A percentile compares a stretch with the other conserved stretches of the same genome.
phyloP scores from a whole-genome alignment of 1,140 invertebrate species.

The Riptortus pedestris region DNA sequence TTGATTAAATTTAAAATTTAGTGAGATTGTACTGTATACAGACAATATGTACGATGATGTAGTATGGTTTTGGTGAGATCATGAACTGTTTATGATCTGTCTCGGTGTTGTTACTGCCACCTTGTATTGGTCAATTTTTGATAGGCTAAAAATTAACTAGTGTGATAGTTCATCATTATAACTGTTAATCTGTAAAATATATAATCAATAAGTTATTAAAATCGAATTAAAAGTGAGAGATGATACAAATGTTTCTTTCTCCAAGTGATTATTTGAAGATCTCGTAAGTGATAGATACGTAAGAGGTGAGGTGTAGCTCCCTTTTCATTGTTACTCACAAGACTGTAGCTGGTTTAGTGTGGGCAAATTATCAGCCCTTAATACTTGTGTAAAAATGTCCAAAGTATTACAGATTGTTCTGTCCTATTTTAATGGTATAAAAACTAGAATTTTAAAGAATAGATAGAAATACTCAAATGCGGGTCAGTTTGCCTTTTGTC shows the following conservation, averaged over 20 bases:
- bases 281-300: background rate
- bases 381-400: background rate
- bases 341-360: background rate
- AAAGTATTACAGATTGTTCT: background rate
- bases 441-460: background rate
- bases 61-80: too few species aligned
- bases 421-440: constrained; percentile 11
- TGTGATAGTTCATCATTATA: background rate
- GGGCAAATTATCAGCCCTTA: background rate
- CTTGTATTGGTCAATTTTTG: too few species aligned
- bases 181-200: background rate
- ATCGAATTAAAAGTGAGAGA: background rate
- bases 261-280: background rate
- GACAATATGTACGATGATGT: too few species aligned
- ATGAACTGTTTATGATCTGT: too few species aligned
- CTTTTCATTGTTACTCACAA: background rate
- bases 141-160: background rate
- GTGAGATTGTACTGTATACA: too few species aligned
- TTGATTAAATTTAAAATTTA: too few species aligned
- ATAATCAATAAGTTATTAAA: background rate
- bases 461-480: constrained; percentile 14
- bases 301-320: background rate
- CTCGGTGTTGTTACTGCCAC: too few species aligned
- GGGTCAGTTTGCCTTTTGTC: constrained; percentile 10
- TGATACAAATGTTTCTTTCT: background rate